Evolutionary conservation across 1,140 invertebrate genomes (phyloP), one percentile per base, ranked within the genome.

Genomic region (Tetramorium simillimum): DNA sequence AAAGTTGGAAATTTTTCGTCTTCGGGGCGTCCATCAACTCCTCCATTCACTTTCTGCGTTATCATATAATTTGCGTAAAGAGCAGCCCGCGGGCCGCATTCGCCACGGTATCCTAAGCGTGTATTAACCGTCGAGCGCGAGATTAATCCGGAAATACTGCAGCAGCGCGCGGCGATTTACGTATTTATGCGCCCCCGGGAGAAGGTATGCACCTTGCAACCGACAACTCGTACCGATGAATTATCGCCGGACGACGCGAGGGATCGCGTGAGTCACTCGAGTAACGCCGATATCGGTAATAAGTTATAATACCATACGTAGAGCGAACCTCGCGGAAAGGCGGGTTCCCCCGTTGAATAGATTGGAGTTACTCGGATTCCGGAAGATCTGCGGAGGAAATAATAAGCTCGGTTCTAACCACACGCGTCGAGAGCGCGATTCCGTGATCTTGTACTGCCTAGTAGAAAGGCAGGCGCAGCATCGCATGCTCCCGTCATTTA

Each of bases 121-220:
- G 63, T 18, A 81, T 70, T 81, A 81, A 81, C 46, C 65, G 49
- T 0, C 49, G 37, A 40, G 65, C 46, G 16, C 49, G 21, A 56
- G 78, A 81, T 81, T 81, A 81, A 81, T 81, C 78, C 78, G 56
- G 58, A 80, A 65, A 62, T 43, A 69, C 65, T 49, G 85, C 24
- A 18, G 85, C 40, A 37, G 12, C 40, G 40, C 40, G 40, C 40
- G 43, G 56, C 65, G 85, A 86, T 86, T 86, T 86, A 86, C 78
- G 85, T 82, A 84, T 86, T 72, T 72, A 73, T 84, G 60, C 24
- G 33, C 78, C 78, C 21, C 16, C 67, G 69, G 49, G 69, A 73
- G 70, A 73, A 37, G 63, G 53, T 60, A 72, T 82, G 51, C 78
- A 86, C 43, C 85, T 70, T 81, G 63, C 63, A 56, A 46, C 58